These are phyloP conservation scores for Harmothoe impar DNA, from an alignment of 2,888 invertebrate genomes.

Conservation along the genomic window DNA sequence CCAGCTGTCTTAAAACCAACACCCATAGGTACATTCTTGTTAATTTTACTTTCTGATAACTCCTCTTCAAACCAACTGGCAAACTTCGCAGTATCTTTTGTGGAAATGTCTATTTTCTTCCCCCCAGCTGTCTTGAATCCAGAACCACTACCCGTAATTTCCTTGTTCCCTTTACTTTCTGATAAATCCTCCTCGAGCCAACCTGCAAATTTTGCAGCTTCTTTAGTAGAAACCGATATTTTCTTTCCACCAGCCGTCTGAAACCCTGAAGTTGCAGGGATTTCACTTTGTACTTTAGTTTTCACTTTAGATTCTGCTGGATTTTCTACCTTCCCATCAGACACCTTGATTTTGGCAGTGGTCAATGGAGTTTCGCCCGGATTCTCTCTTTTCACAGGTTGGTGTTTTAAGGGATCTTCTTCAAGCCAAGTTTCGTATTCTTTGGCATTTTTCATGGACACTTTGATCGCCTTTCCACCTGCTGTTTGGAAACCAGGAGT, in stretches of 20 bases:
- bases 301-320: too few relatives aligned
- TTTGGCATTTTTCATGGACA: not conserved
- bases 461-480: not conserved
- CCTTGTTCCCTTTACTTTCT: not conserved
- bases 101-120: not conserved
- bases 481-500: not conserved
- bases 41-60: not conserved
- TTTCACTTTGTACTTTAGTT: too few relatives aligned
- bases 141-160: not conserved
- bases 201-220: not conserved
- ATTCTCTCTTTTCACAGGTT: not conserved
- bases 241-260: constrained; percentile 17
- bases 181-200: constrained; percentile 29
- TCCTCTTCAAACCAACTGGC: constrained; percentile 49
- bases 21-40: not conserved
- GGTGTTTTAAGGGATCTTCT: not conserved
- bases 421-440: not conserved
- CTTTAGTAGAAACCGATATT: not conserved
- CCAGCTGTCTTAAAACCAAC: not conserved
- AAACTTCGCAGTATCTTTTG: not conserved
- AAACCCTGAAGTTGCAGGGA: not conserved
- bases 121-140: not conserved
- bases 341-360: too few relatives aligned
- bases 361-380: not conserved
- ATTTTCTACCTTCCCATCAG: too few relatives aligned